Base-by-base conservation (phyloP, 2,113 vertebrate species). In the Bubo bubo region DNA sequence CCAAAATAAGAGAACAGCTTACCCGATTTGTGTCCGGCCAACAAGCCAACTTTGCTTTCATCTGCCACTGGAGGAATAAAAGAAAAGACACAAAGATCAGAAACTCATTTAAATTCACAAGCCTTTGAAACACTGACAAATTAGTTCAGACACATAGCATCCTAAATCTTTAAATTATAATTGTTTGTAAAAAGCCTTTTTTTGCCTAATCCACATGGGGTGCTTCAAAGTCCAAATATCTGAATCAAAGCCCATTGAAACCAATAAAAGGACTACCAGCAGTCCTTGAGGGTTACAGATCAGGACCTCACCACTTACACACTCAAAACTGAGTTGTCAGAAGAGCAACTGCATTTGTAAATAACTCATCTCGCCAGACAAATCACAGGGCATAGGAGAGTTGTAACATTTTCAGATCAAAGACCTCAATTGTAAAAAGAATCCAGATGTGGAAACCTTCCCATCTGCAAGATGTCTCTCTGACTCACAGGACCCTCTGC, bases 31-130 rank as follows among this genome's bases (percentile, higher is more conserved):
- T 96, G 97, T 89, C 95, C 96, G 10, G 95, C 97, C 98, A 99
- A 89, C 30, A 98, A 98, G 90, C 98, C 96, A 95, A 99, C 85
- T 93, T 99, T 99, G 98, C 99, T 98, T 98, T 99, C 99, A 98
- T 99, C 99, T 76, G 99, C 98, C 98, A 99, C 99, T 99, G 90
- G 53, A 93, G 95, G 56, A 87, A 96, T 96, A 90, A 97, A 97
- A 97, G 74, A 97, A 89, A 91, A 95, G 79, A 95, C 68, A 97
- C 47, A 97, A 91, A 88, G 66, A 97, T 98, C 81, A 98, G 97
- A 96, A 63, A 43, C 39, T 86, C 92, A 74, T 73, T 76, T 91
- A 96, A 97, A 97, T 97, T 73, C 74, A 95, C 32, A 88, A 95
- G 56, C 53, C 68, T 93, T 95, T 95, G 88, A 96, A 96, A 89